These are phyloP conservation scores for Proisotoma minuta DNA, from an alignment of 2,888 invertebrate species.

Conservation along the genomic window DNA sequence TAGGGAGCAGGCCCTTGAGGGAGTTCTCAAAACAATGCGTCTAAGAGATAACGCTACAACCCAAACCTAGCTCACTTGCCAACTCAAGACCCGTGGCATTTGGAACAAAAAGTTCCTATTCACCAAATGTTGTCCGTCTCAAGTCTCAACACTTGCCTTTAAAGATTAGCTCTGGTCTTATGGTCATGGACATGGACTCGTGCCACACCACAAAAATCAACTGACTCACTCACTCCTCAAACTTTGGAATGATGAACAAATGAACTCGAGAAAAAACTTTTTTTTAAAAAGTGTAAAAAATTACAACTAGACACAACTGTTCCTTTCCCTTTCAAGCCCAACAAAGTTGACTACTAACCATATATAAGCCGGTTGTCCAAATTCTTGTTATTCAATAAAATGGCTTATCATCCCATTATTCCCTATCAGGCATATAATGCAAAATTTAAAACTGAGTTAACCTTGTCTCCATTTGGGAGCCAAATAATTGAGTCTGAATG, in stretches of 20 bases:
- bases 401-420: no score
- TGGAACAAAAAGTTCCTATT: conserved; percentile 26
- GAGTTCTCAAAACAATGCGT: conserved; percentile 7
- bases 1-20: conserved; percentile 15
- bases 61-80: no score
- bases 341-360: no score
- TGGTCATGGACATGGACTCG: conserved; percentile 26
- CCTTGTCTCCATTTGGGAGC: no score
- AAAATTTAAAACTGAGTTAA: no score
- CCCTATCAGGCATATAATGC: no score
- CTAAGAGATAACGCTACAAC: not conserved
- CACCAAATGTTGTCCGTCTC: conserved; percentile 38
- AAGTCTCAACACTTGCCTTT: conserved; percentile 2
- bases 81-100: not conserved
- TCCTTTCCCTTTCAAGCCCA: not conserved
- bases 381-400: no score
- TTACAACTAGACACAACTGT: not conserved
- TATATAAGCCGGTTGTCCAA: no score
- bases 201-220: conserved; percentile 30
- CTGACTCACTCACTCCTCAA: not conserved
- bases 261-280: not conserved
- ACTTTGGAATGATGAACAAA: not conserved
- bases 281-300: not conserved
- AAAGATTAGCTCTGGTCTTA: not conserved
- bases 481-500: no score